Conservation (phyloP, 2,888 invertebrate genomes). For the Macaria notata region DNA sequence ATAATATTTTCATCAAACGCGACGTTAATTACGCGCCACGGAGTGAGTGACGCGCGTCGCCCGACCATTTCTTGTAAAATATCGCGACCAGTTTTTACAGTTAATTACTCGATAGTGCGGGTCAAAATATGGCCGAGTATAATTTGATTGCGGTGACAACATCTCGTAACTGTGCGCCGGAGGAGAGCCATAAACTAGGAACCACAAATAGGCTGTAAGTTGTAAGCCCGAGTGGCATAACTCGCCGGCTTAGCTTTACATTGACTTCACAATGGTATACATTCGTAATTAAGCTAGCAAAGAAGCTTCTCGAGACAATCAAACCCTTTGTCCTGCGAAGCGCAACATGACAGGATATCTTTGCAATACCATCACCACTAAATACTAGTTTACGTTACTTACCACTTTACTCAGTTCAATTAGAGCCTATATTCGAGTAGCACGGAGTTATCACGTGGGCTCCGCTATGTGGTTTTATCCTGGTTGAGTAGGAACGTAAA, state of each 20-base stretch:
- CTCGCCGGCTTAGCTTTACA: slow-evolving; percentile 29
- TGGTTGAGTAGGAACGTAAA: slow-evolving; percentile 52
- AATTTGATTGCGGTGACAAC: not conserved
- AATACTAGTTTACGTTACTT: slow-evolving; percentile 5
- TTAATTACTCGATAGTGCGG: slow-evolving; percentile 7
- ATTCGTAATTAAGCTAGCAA: slow-evolving; percentile 63
- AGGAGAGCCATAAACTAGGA: slow-evolving; percentile 36
- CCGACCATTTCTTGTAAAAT: slow-evolving; percentile 18
- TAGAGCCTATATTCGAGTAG: slow-evolving; percentile 9
- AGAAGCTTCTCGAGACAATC: slow-evolving; percentile 48
- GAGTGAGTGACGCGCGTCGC: slow-evolving; percentile 24
- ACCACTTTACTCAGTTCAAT: slow-evolving; percentile 9
- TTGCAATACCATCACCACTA: slow-evolving; percentile 35
- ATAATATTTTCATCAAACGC: slow-evolving; percentile 28
- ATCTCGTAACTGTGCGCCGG: slow-evolving; percentile 3
- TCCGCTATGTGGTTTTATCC: slow-evolving; percentile 36
- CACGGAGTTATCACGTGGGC: slow-evolving; percentile 16
- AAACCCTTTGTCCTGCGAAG: slow-evolving; percentile 58
- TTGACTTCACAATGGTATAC: slow-evolving; percentile 51
- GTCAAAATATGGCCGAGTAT: not conserved
- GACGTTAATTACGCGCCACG: slow-evolving; percentile 27
- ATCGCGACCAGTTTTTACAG: slow-evolving; percentile 19
- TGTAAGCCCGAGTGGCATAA: slow-evolving; percentile 21
- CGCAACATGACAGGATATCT: slow-evolving; percentile 51
- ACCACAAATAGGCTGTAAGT: slow-evolving; percentile 30